Percentiles rank a stretch among this genome's conserved stretches.
Evolutionary conservation across 1,140 invertebrate genomes (phyloP).

Genomic region (Danaus melanippus): DNA sequence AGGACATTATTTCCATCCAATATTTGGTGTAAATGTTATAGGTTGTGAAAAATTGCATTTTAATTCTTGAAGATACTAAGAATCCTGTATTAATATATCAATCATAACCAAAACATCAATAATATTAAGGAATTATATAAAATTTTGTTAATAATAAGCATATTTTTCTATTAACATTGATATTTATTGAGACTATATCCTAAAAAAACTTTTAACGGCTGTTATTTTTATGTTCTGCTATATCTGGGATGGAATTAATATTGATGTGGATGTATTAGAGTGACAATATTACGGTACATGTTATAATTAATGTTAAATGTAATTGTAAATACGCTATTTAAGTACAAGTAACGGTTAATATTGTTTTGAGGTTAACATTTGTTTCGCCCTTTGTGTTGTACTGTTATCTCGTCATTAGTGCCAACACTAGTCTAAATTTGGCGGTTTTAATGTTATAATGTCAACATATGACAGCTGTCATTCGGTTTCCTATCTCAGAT

Average conservation of each 20-base stretch:
- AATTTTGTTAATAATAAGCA: conserved; percentile 43
- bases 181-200: conserved; percentile 36
- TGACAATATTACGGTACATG: conserved; percentile 59
- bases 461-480: too few relatives aligned
- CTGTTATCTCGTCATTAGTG: too few relatives aligned
- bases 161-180: conserved; percentile 67
- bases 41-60: too few relatives aligned
- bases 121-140: conserved; percentile 32
- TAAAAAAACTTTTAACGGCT: conserved; percentile 37
- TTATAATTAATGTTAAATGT: conserved; percentile 22
- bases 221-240: conserved; percentile 54
- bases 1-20: conserved; percentile 1
- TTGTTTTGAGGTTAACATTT: too few relatives aligned
- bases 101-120: conserved; percentile 21
- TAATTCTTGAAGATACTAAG: neutral
- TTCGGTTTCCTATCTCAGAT: conserved; percentile 57
- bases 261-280: conserved; percentile 52
- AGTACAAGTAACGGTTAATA: conserved; percentile 7
- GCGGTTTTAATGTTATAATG: too few relatives aligned
- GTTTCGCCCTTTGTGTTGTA: too few relatives aligned
- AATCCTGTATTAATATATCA: conserved; percentile 23
- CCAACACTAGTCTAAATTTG: too few relatives aligned
- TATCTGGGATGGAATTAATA: conserved; percentile 63
- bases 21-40: neutral
- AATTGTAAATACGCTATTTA: conserved; percentile 16